phyloP scores from a whole-genome alignment of 2,888 invertebrate species.

The Lithodes maja region DNA sequence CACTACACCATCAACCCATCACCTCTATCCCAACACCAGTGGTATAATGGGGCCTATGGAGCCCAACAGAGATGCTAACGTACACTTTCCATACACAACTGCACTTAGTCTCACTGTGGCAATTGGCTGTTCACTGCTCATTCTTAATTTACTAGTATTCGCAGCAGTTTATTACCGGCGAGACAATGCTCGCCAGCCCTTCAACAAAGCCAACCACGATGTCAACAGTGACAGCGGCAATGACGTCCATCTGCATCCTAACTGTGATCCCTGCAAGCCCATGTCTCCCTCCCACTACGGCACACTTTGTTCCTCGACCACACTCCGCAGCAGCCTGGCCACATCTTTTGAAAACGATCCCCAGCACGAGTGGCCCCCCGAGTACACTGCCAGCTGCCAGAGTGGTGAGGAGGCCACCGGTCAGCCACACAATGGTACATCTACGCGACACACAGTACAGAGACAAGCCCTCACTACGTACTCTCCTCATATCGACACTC shows the following conservation, averaged over 20 bases:
- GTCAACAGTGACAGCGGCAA: slow-evolving; percentile 38
- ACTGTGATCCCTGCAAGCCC: slow-evolving; percentile 46
- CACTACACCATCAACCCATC: slow-evolving; percentile 20
- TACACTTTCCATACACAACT: slow-evolving; percentile 81
- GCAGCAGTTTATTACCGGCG: slow-evolving; percentile 85
- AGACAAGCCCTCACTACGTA: slow-evolving; percentile 35
- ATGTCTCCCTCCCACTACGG: slow-evolving; percentile 68
- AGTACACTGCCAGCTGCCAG: slow-evolving; percentile 64
- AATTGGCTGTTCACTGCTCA: slow-evolving; percentile 93
- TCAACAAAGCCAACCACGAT: slow-evolving; percentile 10
- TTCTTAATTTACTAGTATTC: slow-evolving; percentile 93
- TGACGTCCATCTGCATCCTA: slow-evolving; percentile 41
- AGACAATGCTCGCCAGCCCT: slow-evolving; percentile 31
- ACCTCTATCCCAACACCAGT: slow-evolving; percentile 43
- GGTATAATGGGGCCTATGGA: slow-evolving; percentile 32
- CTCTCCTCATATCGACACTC: slow-evolving; percentile 53
- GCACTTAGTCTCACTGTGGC: slow-evolving; percentile 97
- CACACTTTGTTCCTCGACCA: slow-evolving; percentile 67
- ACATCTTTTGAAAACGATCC: slow-evolving; percentile 61
- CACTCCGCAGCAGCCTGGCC: slow-evolving; percentile 60
- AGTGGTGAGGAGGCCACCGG: slow-evolving; percentile 38
- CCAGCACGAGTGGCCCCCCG: slow-evolving; percentile 70
- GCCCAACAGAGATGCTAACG: neutral
- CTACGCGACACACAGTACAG: slow-evolving; percentile 26
- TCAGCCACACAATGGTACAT: slow-evolving; percentile 58